phyloP scores from a whole-genome alignment of 2,888 invertebrate species.

The Cinara cedri region DNA sequence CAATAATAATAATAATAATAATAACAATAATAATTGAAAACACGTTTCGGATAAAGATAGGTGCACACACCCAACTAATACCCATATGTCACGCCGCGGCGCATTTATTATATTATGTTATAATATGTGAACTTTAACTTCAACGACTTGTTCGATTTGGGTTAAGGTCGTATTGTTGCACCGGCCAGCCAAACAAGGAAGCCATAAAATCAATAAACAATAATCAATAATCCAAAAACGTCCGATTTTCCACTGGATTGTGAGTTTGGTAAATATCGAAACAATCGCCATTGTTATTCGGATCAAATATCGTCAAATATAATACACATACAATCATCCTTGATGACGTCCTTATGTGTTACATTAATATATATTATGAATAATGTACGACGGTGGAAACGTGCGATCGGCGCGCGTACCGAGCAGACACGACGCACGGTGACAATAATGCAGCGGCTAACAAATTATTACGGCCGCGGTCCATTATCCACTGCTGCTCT shows the following conservation, averaged over 20 bases:
- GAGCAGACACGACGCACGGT: no score
- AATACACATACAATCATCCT: background rate
- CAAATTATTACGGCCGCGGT: no score
- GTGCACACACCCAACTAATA: no score
- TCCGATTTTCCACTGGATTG: background rate
- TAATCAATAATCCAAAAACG: constrained; percentile 29
- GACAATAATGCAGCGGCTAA: background rate
- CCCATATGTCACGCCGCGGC: no score
- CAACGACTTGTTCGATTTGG: constrained; percentile 10
- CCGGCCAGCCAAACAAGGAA: background rate
- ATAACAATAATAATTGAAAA: background rate
- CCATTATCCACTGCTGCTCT: no score
- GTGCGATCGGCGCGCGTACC: background rate
- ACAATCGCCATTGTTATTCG: constrained; percentile 13
- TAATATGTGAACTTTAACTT: background rate
- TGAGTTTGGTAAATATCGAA: background rate
- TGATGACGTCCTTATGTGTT: constrained; percentile 17
- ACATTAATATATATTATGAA: no score
- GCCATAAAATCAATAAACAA: background rate
- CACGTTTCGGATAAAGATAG: constrained; percentile 1
- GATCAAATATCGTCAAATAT: background rate
- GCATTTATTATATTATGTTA: no score
- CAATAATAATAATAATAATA: no score
- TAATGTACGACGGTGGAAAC: background rate
- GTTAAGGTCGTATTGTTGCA: constrained; percentile 6